A percentile compares a stretch with the other conserved stretches of the same genome.
Evolutionary conservation across 2,113 vertebrate species (phyloP).

Genomic region (Corynorhinus townsendii): DNA sequence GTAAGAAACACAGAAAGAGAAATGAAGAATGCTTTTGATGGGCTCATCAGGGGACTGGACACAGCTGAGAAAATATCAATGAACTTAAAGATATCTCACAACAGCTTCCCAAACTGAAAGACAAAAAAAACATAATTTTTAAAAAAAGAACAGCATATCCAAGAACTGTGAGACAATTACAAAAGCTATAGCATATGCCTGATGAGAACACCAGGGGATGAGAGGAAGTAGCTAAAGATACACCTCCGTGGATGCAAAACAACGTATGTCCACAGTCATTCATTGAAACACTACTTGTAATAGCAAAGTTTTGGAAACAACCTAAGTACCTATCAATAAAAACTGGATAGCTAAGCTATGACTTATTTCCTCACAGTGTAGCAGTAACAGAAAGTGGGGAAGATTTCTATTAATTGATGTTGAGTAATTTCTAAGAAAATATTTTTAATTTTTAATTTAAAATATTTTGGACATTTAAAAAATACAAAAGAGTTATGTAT

Average conservation of each 20-base stretch:
- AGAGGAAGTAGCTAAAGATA: background rate
- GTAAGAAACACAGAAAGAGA: background rate
- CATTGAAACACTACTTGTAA: background rate
- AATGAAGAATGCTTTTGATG: background rate
- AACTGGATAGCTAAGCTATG: background rate
- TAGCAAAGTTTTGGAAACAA: background rate
- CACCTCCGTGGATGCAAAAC: background rate
- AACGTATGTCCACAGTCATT: background rate
- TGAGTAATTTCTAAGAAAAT: background rate
- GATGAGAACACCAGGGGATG: background rate
- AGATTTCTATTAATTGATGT: background rate
- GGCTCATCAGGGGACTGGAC: background rate
- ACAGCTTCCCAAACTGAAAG: background rate
- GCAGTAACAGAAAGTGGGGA: background rate
- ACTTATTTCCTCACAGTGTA: background rate
- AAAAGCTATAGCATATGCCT: background rate
- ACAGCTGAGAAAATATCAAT: background rate
- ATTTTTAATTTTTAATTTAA: background rate
- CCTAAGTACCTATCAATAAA: background rate
- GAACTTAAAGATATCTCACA: background rate
- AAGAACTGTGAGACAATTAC: background rate
- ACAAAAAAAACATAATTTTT: background rate
- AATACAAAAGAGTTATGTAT: background rate
- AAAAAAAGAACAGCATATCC: background rate
- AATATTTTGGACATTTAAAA: background rate